Conservation (phyloP, 2,888 invertebrate genomes). For the Sinopyrophorus schimmeli region DNA sequence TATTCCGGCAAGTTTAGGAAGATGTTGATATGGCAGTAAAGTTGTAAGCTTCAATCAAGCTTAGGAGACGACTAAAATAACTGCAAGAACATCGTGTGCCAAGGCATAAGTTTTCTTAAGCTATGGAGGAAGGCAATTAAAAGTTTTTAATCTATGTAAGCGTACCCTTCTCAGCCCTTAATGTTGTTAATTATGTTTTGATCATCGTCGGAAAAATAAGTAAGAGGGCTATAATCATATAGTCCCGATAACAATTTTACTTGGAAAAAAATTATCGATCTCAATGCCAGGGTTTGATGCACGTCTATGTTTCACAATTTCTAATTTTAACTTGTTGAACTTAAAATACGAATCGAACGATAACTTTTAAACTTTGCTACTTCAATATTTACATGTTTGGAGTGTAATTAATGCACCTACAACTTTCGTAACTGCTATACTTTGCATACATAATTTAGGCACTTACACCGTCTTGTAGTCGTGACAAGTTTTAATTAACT, state of each 20-base stretch:
- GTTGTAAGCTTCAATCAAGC: too few relatives aligned
- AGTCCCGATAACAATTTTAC: too few relatives aligned
- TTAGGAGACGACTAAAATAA: too few relatives aligned
- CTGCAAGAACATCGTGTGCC: conserved; percentile 2
- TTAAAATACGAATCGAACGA: not conserved
- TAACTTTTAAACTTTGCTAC: not conserved
- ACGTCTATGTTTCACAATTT: not conserved
- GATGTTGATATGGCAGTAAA: too few relatives aligned
- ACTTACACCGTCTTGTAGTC: not conserved
- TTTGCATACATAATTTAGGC: conserved; percentile 10
- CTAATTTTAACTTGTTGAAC: not conserved
- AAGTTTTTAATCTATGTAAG: conserved; percentile 12
- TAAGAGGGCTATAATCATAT: too few relatives aligned
- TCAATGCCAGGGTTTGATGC: too few relatives aligned
- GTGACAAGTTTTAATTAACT: conserved; percentile 20
- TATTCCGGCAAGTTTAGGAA: too few relatives aligned
- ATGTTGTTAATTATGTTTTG: conserved; percentile 14
- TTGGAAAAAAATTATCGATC: too few relatives aligned
- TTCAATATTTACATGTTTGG: not conserved
- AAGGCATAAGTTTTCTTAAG: conserved; percentile 7
- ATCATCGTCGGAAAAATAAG: conserved; percentile 1
- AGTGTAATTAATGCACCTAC: conserved; percentile 12
- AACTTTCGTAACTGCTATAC: not conserved
- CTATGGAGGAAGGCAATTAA: conserved; percentile 13
- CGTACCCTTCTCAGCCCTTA: conserved; percentile 4